Evolutionary conservation across 2,797 vertebrate species (phyloP), one percentile per base, ranked within the genome.

Genomic region (Cygnus olor): DNA sequence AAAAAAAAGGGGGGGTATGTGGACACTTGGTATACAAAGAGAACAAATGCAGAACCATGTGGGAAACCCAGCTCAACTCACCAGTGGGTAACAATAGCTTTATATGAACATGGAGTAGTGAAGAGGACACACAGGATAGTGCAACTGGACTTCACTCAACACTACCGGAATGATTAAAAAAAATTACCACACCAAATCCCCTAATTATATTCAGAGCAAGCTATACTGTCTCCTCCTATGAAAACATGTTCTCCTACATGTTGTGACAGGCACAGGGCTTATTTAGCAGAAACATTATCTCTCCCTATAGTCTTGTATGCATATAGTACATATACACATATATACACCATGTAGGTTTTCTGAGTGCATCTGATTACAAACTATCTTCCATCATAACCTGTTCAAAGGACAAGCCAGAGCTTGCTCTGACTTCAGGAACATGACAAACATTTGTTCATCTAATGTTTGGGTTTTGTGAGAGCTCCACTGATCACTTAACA

Each of bases 151-250:
- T 68, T 66, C 64, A 53, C 14, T 71, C 58, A 86, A 45, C 19
- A 51, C 25, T 57, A 45, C 20, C 8, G 9, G 4, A 68, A 89
- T 22, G 9, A 38, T 56, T 3, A 30, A 44, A 64, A 30, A 80
- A 42, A 30, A 45, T 2, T 2, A 4, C 7, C 3, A 19, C 22
- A 40, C 14, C 19, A 13, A 2, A 11, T 4, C 14, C 14, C 7
- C 2, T 1, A 47, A 70, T 21, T 10, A 30, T 20, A 34, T 10
- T 69, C 12, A 34, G 16, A 65, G 34, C 44, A 86, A 88, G 6
- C n/a, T 78, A 21, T n/a, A 44, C 22, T 38, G 57, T 30, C 28
- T 63, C n/a, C 49, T 64, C n/a, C 49, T 64, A 38, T 54, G 40
- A 58, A 27, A 87, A 51, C 16, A 49, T 17, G 38, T 49, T 18